Conservation (phyloP, 2,113 vertebrate genomes). For the Ammodramus savannarum region DNA sequence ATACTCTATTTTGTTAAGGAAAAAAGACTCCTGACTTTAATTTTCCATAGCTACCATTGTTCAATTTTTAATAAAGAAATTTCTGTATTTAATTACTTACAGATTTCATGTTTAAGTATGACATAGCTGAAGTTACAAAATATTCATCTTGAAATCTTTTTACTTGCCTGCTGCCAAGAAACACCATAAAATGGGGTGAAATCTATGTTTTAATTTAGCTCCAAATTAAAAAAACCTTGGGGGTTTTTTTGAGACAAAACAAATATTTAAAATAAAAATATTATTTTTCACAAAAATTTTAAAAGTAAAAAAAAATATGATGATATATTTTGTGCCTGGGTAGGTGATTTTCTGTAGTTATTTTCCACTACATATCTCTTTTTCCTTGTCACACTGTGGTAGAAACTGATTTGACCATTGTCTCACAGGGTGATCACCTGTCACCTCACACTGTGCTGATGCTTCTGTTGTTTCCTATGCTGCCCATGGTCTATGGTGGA, state of each 20-base stretch:
- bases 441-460: background rate
- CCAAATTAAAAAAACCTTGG: background rate
- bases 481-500: background rate
- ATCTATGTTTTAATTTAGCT: background rate
- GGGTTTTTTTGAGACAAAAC: rapidly evolving
- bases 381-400: background rate
- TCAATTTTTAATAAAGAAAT: background rate
- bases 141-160: background rate
- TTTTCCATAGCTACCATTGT: background rate
- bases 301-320: background rate
- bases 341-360: background rate
- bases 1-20: background rate
- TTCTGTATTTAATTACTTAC: background rate
- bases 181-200: background rate
- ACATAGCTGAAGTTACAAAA: background rate
- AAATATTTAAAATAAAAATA: background rate
- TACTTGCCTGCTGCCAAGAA: background rate
- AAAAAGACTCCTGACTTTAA: background rate
- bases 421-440: background rate
- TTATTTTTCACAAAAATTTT: background rate
- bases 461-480: background rate
- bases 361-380: background rate
- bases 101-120: background rate
- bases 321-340: rapidly evolving
- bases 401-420: background rate